phyloP scores from a whole-genome alignment of 2,888 invertebrate genomes.

The Abrostola triplasia region DNA sequence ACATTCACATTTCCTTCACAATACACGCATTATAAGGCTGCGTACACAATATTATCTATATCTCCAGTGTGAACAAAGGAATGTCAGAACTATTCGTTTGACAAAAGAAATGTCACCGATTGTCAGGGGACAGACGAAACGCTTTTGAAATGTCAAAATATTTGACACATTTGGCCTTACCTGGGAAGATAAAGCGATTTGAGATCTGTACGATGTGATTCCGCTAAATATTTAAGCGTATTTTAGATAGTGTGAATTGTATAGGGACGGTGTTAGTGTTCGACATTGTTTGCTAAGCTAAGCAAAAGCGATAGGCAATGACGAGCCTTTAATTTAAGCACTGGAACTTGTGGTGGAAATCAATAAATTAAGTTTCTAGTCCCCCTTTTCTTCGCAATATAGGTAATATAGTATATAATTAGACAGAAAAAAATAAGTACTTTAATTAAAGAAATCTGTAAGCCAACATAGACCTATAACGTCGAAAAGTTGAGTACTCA shows the following conservation, averaged over 20 bases:
- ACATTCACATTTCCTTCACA: slow-evolving; percentile 32
- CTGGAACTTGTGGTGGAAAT: too few relatives aligned
- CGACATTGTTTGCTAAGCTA: neutral
- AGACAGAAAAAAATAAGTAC: too few relatives aligned
- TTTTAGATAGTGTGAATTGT: slow-evolving; percentile 28
- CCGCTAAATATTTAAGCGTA: slow-evolving; percentile 31
- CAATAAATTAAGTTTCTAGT: too few relatives aligned
- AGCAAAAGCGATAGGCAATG: too few relatives aligned
- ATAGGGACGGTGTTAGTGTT: slow-evolving; percentile 14
- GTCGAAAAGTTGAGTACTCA: too few relatives aligned
- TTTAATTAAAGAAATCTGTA: too few relatives aligned
- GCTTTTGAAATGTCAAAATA: slow-evolving; percentile 54
- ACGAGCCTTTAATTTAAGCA: too few relatives aligned
- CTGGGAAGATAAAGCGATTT: slow-evolving; percentile 45
- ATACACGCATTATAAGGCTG: slow-evolving; percentile 21
- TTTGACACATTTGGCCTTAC: slow-evolving; percentile 50
- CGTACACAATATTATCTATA: slow-evolving; percentile 35
- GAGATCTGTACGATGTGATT: slow-evolving; percentile 35
- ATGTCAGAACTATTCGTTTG: slow-evolving; percentile 56
- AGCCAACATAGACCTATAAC: too few relatives aligned
- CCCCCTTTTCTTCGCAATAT: too few relatives aligned
- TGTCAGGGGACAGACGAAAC: slow-evolving; percentile 48
- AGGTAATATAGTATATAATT: too few relatives aligned
- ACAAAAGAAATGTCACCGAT: slow-evolving; percentile 56
- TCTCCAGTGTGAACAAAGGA: slow-evolving; percentile 46